Base-by-base conservation (phyloP, 2,797 vertebrate species). In the Discoglossus pictus region DNA sequence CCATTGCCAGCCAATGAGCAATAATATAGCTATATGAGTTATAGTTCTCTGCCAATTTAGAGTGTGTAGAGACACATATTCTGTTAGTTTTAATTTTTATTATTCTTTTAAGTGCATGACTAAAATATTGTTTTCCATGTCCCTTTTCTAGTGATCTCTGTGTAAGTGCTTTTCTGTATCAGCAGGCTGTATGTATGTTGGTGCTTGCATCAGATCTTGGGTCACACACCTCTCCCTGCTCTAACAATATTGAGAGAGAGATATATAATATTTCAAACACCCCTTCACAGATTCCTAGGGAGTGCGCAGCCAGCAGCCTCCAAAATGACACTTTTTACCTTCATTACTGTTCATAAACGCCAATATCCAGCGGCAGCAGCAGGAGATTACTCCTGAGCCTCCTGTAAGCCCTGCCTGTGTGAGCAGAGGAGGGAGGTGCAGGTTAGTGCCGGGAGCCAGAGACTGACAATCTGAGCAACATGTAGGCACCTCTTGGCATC, bases 341-440 rank as follows among this genome's bases (percentile, higher is more conserved):
- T 63, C 17, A 98, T 98, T 99, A 97, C 94, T 95, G 94, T 96
- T 99, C 95, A 95, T 98, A 96, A 97, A 97, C 92, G 94, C 88
- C 88, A 86, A 86, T 95, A 93, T 94, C 93, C 40, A 74, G 83
- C 92, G 89, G 90, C 92, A 90, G 85, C 87, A 71, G 76, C 15
- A n/a, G 82, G 92, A 93, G 94, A 97, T 98, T 96, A 93, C 84
- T 80, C 86, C 86, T 98, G 98, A 99, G 96, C 94, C 93, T 88
- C 93, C 92, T 93, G 94, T 95, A 98, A 98, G 96, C 67, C 93
- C 83, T 84, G 78, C 75, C 76, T 75, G 84, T 80, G 85, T 84
- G 85, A 82, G 73, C 76, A 59, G 62, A 72, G 68, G 51, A 81
- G 77, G 80, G 76, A 72, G 70, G 74, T 67, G 70, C 77, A 76